These are phyloP conservation scores for Diacarnus erythraeanus DNA, from an alignment of 37 sponge, comb jelly and placozoan species.

Conservation along the genomic window DNA sequence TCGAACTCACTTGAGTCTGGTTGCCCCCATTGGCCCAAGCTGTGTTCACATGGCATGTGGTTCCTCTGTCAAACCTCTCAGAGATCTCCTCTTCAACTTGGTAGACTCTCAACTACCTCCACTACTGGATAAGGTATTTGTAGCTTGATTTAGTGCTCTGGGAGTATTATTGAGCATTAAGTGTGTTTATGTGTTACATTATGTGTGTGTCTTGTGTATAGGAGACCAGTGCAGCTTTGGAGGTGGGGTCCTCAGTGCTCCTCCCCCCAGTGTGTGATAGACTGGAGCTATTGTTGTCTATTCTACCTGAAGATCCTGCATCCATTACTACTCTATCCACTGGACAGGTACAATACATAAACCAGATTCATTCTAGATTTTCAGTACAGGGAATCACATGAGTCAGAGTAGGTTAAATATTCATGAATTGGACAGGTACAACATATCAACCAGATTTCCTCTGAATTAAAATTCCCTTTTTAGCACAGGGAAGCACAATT, in stretches of 20 bases:
- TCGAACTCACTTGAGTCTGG: slow-evolving; percentile 44
- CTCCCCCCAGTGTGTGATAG: slow-evolving; percentile 82
- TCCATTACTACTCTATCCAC: slow-evolving; percentile 54
- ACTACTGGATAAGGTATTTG: slow-evolving; percentile 37
- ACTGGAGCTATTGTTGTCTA: slow-evolving; percentile 62
- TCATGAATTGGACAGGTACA: no score
- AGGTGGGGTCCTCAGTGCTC: slow-evolving; percentile 66
- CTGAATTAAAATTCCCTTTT: no score
- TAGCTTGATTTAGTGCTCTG: no score
- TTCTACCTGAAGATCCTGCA: slow-evolving; percentile 62
- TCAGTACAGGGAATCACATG: no score
- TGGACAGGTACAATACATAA: no score
- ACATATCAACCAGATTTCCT: no score
- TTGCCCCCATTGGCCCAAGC: slow-evolving; percentile 39
- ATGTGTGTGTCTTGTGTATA: slow-evolving; percentile 21
- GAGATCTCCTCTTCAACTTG: slow-evolving; percentile 69
- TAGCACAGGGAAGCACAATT: no score
- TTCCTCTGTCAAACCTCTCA: slow-evolving; percentile 52
- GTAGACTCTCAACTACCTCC: slow-evolving; percentile 67
- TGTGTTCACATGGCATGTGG: slow-evolving; percentile 62
- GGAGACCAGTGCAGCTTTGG: slow-evolving; percentile 67
- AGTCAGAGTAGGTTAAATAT: no score
- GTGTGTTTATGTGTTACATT: no score
- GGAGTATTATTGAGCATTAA: not conserved
- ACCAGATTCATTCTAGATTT: no score